phyloP scores from a whole-genome alignment of 1,140 invertebrate genomes.

The Odontomachus brunneus region DNA sequence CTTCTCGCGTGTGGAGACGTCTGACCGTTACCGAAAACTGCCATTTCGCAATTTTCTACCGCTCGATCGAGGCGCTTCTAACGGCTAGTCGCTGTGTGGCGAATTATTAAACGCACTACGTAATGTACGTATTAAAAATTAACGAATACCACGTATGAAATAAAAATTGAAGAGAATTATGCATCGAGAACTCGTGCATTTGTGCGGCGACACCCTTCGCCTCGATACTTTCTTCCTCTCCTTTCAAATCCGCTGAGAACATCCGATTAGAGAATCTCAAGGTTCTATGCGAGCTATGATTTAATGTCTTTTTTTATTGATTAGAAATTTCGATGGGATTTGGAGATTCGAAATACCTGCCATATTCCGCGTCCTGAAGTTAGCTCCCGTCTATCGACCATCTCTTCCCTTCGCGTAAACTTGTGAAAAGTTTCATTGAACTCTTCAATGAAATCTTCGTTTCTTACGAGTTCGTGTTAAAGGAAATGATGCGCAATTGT shows the following conservation, averaged over 20 bases:
- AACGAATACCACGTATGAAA: slow-evolving; percentile 68
- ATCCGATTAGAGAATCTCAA: no score
- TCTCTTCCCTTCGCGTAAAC: no score
- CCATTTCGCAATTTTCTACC: not conserved
- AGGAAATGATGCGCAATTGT: no score
- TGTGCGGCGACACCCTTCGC: not conserved
- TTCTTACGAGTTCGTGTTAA: no score
- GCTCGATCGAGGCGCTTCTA: slow-evolving; percentile 52
- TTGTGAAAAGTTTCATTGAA: no score
- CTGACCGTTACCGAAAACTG: slow-evolving; percentile 5
- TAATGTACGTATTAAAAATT: slow-evolving; percentile 69
- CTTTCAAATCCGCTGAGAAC: not conserved
- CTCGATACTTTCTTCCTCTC: not conserved
- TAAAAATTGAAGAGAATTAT: slow-evolving; percentile 66
- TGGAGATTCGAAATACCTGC: no score
- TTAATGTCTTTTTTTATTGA: no score
- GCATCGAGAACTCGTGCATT: not conserved
- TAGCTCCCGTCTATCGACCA: no score
- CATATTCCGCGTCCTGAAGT: no score
- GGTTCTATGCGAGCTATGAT: no score
- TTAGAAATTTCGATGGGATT: no score
- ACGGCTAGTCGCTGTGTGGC: slow-evolving; percentile 35
- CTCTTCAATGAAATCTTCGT: no score
- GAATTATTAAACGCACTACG: slow-evolving; percentile 63
- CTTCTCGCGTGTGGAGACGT: not conserved